Evolutionary conservation across 2,888 invertebrate genomes (phyloP), one percentile per base, ranked within the genome.

Genomic region (Gymnosoma rotundatum): DNA sequence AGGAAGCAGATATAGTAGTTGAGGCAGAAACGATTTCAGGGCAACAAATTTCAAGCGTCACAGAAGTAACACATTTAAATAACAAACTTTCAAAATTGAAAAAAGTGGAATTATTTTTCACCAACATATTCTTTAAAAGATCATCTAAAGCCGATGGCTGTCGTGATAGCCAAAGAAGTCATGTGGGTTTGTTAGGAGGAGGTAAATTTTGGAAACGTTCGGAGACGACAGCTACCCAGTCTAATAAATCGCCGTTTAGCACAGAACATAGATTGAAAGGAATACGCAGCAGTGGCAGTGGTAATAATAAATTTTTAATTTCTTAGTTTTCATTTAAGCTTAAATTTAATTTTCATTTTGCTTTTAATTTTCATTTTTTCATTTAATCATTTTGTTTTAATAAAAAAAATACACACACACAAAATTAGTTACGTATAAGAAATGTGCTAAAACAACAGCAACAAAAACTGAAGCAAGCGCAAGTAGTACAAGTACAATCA

Each of bases 381-480:
- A 50, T 84, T 78, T 79, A 38, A 38, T 32, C 20, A 32, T 58
- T 70, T 56, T 54, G 1, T 76, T 66, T 85, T 3, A 12, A 12
- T 42, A 6, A 42, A 42, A 42, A 42, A 42, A 42, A 42, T 12
- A 42, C 10, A 42, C 2, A 12, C 58, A 72, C 21, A 36, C 60
- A 66, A 36, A 52, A 72, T 95, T 96, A 94, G 96, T 97, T 93
- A 96, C 97, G 89, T 97, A 96, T 95, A 97, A 96, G 95, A 96
- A 96, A 92, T 89, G 87, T 86, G 60, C 83, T 88, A 85, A 87
- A 88, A 73, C 87, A 83, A 84, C 48, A 58, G 83, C 83, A 63
- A 50, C 45, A 84, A 74, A 69, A 63, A 16, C 74, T 80, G 74
- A 74, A 7, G 18, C 60, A 48, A 74, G 38, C 50, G 25, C 69